Conservation (phyloP, 2,113 vertebrate genomes). For the Vulpes lagopus region DNA sequence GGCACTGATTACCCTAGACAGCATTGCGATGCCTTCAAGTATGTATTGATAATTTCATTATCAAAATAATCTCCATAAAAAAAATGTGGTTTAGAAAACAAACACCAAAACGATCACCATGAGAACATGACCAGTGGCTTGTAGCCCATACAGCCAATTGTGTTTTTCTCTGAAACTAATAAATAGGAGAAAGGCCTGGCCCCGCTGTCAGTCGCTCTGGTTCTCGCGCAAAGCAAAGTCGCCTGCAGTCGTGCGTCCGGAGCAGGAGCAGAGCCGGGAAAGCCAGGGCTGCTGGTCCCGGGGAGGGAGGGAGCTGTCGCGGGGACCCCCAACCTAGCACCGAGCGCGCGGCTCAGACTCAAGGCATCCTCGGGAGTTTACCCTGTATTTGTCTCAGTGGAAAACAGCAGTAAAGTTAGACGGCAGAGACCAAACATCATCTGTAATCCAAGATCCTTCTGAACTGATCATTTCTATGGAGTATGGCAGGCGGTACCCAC, state of each 20-base stretch:
- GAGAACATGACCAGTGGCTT: not conserved
- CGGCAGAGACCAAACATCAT: not conserved
- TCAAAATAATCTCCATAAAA: not conserved
- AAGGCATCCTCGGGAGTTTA: not conserved
- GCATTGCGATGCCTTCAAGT: not conserved
- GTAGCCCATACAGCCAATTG: not conserved
- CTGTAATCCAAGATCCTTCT: not conserved
- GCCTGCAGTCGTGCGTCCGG: no score
- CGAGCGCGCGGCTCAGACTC: accelerated
- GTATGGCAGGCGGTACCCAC: not conserved
- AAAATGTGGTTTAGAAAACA: not conserved
- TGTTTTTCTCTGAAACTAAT: not conserved
- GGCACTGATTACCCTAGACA: not conserved
- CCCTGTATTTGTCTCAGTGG: not conserved
- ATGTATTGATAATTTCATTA: not conserved
- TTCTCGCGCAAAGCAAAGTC: not conserved
- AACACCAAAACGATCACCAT: not conserved
- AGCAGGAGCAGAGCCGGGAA: no score
- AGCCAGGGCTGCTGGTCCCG: no score
- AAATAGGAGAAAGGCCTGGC: not conserved
- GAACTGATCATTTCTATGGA: not conserved
- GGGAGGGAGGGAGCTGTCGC: no score
- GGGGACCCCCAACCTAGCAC: no score
- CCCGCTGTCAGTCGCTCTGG: not conserved
- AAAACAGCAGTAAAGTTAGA: not conserved